Percentiles rank a stretch among this genome's conserved stretches.
Conservation (phyloP, 2,797 vertebrate species). For the Chrosomus eos region DNA sequence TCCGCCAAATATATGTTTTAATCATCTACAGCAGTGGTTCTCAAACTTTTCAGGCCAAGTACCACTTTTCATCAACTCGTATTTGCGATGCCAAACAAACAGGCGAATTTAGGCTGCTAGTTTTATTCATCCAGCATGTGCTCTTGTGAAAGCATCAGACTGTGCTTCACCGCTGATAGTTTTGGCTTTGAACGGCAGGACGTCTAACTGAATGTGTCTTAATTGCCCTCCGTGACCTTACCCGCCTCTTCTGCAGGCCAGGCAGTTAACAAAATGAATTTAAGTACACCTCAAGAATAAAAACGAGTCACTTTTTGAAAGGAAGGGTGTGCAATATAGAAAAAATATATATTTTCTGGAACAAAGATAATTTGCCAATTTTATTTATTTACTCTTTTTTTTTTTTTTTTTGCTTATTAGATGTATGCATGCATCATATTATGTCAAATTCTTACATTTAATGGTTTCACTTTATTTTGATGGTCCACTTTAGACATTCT, state of each 20-base stretch:
- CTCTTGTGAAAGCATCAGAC: constrained; percentile 14
- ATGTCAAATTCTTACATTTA: neutral
- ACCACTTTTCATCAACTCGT: constrained; percentile 5
- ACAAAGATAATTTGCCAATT: too few relatives aligned
- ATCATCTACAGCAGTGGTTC: constrained; percentile 19
- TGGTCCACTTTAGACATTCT: too few relatives aligned
- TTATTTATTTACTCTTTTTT: too few relatives aligned
- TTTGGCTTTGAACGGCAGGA: constrained; percentile 40
- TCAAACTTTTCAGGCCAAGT: constrained; percentile 16
- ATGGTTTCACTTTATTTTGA: too few relatives aligned
- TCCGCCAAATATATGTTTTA: constrained; percentile 27
- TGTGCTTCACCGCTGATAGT: constrained; percentile 15
- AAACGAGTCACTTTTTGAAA: neutral
- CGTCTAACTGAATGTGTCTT: constrained; percentile 32
- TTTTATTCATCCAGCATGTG: neutral
- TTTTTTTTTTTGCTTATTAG: neutral
- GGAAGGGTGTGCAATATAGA: neutral
- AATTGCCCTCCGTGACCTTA: constrained; percentile 22
- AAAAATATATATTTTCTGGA: neutral
- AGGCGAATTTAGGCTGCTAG: neutral
- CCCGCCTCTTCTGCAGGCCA: neutral
- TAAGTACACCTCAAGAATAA: neutral
- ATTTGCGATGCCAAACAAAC: neutral
- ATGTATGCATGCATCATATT: neutral
- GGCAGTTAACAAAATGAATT: neutral